Evolutionary conservation across 2,888 invertebrate genomes (phyloP).

Genomic region (Deilephila porcellus): DNA sequence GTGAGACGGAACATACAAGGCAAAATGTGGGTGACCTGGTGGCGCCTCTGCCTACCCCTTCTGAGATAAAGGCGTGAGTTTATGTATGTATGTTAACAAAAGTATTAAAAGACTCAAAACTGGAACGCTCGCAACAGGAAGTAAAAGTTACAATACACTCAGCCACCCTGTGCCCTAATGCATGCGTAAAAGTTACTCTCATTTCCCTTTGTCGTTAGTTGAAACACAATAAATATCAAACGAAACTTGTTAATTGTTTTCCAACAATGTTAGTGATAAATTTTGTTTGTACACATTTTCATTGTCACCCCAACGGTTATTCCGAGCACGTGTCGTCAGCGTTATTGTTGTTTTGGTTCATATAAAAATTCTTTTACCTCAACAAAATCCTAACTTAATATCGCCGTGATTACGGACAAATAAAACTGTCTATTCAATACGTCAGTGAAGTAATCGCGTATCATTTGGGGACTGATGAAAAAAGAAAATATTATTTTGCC

Average conservation of each 20-base stretch:
- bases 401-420: conserved; percentile 27
- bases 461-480: conserved; percentile 6
- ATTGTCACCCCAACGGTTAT: neutral
- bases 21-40: no score
- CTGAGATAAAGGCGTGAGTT: no score
- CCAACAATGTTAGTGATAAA: conserved; percentile 8
- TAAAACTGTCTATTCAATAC: conserved; percentile 22
- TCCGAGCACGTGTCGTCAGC: conserved; percentile 10
- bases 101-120: no score
- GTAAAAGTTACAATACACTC: neutral
- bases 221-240: conserved; percentile 20
- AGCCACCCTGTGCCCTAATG: neutral
- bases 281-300: conserved; percentile 11
- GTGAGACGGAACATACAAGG: no score
- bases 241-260: conserved; percentile 17
- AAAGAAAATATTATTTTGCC: no score
- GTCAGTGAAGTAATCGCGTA: conserved; percentile 23
- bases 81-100: no score
- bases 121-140: neutral
- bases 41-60: no score
- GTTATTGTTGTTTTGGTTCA: conserved; percentile 22
- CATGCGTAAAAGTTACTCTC: neutral
- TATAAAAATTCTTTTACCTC: conserved; percentile 22
- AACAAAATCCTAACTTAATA: conserved; percentile 28
- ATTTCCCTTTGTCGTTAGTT: neutral